A percentile compares a stretch with the other conserved stretches of the same genome.
phyloP scores from a whole-genome alignment of 1,140 invertebrate genomes.

The Meloidogyne exigua region DNA sequence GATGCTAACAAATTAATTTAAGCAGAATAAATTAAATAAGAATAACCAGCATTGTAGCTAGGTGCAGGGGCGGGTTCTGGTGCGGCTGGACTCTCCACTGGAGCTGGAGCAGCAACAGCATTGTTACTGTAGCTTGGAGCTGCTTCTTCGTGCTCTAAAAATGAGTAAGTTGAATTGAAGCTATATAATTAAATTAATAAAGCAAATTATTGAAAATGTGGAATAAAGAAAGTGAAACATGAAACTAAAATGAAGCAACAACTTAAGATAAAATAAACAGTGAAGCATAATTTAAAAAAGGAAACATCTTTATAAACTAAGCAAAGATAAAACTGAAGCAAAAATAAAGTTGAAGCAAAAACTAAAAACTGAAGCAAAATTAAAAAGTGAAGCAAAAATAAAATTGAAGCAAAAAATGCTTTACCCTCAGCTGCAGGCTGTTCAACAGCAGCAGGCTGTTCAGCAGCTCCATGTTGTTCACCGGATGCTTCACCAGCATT shows the following conservation, averaged over 20 bases:
- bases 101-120: neutral
- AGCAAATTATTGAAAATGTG: too few relatives aligned
- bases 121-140: neutral
- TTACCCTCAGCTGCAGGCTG: neutral
- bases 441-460: neutral
- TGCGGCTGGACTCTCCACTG: neutral
- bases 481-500: constrained; percentile 15
- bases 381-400: neutral
- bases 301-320: too few relatives aligned
- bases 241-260: neutral
- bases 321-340: too few relatives aligned
- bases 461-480: neutral
- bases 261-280: too few relatives aligned
- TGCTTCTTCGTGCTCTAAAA: neutral
- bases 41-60: constrained; percentile 20
- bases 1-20: constrained; percentile 8
- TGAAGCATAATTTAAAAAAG: too few relatives aligned
- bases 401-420: neutral
- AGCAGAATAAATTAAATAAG: constrained; percentile 20
- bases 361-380: neutral
- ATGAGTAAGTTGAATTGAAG: neutral
- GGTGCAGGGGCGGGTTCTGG: constrained; percentile 31
- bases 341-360: too few relatives aligned
- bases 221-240: neutral
- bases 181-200: neutral